Base-by-base conservation (phyloP, 92 coral and sea anemone species). In the Epizoanthus ramosus region DNA sequence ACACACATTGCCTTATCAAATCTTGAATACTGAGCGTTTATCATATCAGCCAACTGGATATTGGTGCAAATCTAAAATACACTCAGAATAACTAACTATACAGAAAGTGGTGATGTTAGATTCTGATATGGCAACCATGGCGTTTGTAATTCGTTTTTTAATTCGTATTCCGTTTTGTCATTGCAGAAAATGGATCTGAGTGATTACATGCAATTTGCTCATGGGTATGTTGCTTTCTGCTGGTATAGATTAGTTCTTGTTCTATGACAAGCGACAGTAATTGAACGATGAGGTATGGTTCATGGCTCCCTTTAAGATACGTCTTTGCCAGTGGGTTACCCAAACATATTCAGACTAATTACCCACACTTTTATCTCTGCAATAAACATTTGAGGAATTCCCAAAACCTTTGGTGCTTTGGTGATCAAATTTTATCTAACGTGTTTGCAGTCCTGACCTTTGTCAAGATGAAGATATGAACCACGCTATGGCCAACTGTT, bases 401-500 rank as follows among this genome's bases (percentile, higher is more conserved):
- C 17, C 13, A n/a, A 80, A 19, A 31, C 47, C 2, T 12, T 68
- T 13, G 6, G 15, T 10, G 3, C 17, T 22, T 57, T 50, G 2
- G 13, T 16, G 43, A 31, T 45, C 58, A 14, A 23, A 15, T 25
- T 12, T 63, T 5, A 72, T 9, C 4, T 17, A 17, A 47, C 41
- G 61, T 25, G 39, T 63, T 74, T 47, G 18, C 79, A 96, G 99
- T 14, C 99, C 99, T 39, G 99, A 96, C 67, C 90, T 96, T 56
- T 96, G 99, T 64, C 79, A 88, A 73, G 93, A 94, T 66, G 99
- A 96, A 53, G 99, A 96, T 54, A 87, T 96, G 85, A 90, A 92
- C 54, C 99, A 96, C 71, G 99, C 99, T n/a, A 94, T 96, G 97
- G 99, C 99, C 4, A 96, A 96, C 73, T 96, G 99, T 79, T 90